Conservation (phyloP, 2,797 vertebrate genomes). For the Synanceia verrucosa region DNA sequence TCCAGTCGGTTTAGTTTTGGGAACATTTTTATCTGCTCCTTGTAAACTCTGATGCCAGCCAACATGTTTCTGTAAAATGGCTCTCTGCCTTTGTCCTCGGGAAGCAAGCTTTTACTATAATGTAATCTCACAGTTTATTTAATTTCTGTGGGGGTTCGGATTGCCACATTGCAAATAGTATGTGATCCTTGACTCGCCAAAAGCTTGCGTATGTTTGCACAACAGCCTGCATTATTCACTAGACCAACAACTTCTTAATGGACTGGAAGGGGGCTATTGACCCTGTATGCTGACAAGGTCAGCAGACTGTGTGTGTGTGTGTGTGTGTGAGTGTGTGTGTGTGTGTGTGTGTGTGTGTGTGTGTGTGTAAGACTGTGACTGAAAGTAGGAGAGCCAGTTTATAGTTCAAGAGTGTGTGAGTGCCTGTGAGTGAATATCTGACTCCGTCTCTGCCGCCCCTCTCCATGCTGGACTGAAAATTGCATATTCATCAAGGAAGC, state of each 20-base stretch:
- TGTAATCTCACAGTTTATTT: constrained; percentile 3
- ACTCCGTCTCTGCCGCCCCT: constrained; percentile 9
- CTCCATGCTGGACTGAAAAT: constrained; percentile 10
- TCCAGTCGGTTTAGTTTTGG: constrained; percentile 51
- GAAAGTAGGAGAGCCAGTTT: constrained; percentile 5
- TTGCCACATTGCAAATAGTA: constrained; percentile 13
- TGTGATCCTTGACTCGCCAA: constrained; percentile 30
- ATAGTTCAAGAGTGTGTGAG: constrained; percentile 11
- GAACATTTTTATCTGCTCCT: constrained; percentile 56
- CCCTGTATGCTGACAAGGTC: constrained; percentile 54
- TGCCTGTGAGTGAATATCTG: constrained; percentile 25
- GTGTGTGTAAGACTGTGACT: background rate
- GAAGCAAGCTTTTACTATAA: constrained; percentile 8
- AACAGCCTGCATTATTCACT: constrained; percentile 59
- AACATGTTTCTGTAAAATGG: constrained; percentile 26
- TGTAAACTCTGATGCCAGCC: constrained; percentile 28
- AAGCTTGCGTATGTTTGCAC: constrained; percentile 48
- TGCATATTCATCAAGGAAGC: constrained; percentile 45
- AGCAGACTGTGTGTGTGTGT: constrained; percentile 29
- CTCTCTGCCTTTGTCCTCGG: background rate
- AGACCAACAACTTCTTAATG: constrained; percentile 54
- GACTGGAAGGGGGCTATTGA: constrained; percentile 46
- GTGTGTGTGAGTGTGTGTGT: constrained; percentile 11
- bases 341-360: constrained; percentile 8
- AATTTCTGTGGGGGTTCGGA: background rate